Conservation (phyloP, 2,113 vertebrate species). For the Myanophis thanlyinensis region DNA sequence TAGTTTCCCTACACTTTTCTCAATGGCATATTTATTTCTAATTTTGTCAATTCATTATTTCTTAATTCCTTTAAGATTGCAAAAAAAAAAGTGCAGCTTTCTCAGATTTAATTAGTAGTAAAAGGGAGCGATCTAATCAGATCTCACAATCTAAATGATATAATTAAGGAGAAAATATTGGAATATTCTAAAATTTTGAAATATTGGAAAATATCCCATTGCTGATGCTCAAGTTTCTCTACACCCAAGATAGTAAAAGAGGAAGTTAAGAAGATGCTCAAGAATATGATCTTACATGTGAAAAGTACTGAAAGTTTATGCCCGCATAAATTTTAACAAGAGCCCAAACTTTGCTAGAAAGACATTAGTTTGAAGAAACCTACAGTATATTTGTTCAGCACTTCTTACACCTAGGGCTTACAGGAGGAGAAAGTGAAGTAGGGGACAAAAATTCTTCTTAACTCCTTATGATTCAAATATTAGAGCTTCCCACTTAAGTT, state of each 20-base stretch:
- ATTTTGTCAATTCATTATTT: background rate
- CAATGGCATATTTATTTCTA: background rate
- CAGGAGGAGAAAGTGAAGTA: too few species aligned
- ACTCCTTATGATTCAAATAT: background rate
- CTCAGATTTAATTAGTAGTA: background rate
- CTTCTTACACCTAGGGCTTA: background rate
- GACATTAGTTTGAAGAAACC: background rate
- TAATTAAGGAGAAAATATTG: background rate
- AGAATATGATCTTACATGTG: background rate
- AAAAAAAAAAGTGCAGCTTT: background rate
- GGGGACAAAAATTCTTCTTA: background rate
- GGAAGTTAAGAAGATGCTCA: background rate
- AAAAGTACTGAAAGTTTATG: background rate
- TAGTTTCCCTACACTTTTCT: background rate
- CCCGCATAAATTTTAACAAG: background rate
- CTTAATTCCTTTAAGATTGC: background rate
- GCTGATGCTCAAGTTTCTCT: background rate
- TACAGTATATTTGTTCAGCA: background rate
- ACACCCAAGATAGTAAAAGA: background rate
- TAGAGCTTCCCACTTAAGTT: background rate
- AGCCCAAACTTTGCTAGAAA: background rate
- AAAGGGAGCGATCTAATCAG: background rate
- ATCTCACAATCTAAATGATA: too few species aligned
- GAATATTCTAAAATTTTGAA: background rate
- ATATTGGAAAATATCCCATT: background rate